A percentile compares a stretch with the other conserved stretches of the same genome.
These are phyloP conservation scores for Blastobasis adustella DNA, from an alignment of 2,888 invertebrate species.

Conservation along the genomic window DNA sequence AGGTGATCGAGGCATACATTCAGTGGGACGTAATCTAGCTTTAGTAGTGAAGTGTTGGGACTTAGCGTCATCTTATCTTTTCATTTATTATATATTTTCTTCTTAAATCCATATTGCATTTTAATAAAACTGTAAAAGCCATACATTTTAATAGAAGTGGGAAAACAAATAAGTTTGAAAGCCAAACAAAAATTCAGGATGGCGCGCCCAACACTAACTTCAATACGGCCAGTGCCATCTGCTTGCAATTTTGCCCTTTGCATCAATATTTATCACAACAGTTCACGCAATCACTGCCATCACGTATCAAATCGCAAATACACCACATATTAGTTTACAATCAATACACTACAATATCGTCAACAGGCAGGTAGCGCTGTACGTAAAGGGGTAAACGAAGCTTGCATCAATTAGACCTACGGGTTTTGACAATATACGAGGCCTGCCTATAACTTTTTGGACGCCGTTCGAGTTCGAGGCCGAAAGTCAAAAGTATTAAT, in stretches of 20 bases:
- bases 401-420: constrained; percentile 22
- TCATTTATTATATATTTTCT: not conserved
- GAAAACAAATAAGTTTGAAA: not conserved
- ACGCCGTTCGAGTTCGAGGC: constrained; percentile 42
- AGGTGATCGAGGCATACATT: constrained; percentile 33
- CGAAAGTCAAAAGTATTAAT: not conserved
- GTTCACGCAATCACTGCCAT: constrained; percentile 59
- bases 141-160: constrained; percentile 1
- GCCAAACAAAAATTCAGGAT: constrained; percentile 49
- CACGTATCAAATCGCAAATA: constrained; percentile 25
- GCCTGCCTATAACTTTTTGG: constrained; percentile 24
- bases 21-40: constrained; percentile 30
- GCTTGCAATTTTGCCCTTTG: constrained; percentile 19
- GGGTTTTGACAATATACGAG: constrained; percentile 24
- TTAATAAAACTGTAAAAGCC: not conserved
- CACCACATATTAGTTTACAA: no score
- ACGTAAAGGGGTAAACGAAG: constrained; percentile 30
- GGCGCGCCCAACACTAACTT: constrained; percentile 50
- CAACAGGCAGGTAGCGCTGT: constrained; percentile 50
- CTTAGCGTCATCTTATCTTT: constrained; percentile 62
- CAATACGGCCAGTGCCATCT: constrained; percentile 66
- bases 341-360: constrained; percentile 1
- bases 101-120: not conserved
- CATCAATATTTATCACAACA: no score
- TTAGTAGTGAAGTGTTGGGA: constrained; percentile 17